Evolutionary conservation across 2,888 invertebrate genomes (phyloP).

Genomic region (Tortricodes alternella): DNA sequence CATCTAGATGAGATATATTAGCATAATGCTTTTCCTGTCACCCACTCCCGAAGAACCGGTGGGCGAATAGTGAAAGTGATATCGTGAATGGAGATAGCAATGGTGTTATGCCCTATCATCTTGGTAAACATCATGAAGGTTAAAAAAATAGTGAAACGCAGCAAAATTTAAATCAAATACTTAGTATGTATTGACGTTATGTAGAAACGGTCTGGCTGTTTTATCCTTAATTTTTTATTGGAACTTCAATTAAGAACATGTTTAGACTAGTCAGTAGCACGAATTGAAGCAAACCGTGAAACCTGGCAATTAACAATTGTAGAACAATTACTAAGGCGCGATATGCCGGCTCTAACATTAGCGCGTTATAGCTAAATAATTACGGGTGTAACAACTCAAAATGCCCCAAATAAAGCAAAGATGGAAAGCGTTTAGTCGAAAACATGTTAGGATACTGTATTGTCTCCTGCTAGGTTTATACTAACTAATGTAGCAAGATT

Average conservation of each 20-base stretch:
- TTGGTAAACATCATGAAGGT: not conserved
- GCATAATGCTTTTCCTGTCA: slow-evolving; percentile 59
- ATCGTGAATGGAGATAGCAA: slow-evolving; percentile 41
- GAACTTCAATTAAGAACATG: not conserved
- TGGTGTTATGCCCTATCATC: slow-evolving; percentile 37
- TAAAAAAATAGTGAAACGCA: too few species aligned
- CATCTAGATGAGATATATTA: slow-evolving; percentile 44
- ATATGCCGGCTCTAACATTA: slow-evolving; percentile 58
- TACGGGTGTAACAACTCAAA: slow-evolving; percentile 37
- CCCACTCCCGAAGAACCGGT: slow-evolving; percentile 37
- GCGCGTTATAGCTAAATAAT: slow-evolving; percentile 63
- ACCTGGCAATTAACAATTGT: slow-evolving; percentile 62
- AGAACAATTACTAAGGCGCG: slow-evolving; percentile 65
- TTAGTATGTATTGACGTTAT: too few species aligned
- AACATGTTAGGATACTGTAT: not conserved
- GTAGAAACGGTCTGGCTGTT: too few species aligned
- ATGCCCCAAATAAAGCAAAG: slow-evolving; percentile 34
- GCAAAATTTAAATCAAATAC: too few species aligned
- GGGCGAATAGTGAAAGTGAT: slow-evolving; percentile 69
- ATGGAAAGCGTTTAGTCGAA: not conserved
- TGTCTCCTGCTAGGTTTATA: too few species aligned
- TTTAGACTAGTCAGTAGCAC: slow-evolving; percentile 33
- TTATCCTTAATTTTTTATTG: too few species aligned
- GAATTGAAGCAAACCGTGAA: slow-evolving; percentile 51
- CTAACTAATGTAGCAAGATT: not conserved